These are phyloP conservation scores for Staurois parvus DNA, from an alignment of 2,797 vertebrate genomes.

Conservation along the genomic window DNA sequence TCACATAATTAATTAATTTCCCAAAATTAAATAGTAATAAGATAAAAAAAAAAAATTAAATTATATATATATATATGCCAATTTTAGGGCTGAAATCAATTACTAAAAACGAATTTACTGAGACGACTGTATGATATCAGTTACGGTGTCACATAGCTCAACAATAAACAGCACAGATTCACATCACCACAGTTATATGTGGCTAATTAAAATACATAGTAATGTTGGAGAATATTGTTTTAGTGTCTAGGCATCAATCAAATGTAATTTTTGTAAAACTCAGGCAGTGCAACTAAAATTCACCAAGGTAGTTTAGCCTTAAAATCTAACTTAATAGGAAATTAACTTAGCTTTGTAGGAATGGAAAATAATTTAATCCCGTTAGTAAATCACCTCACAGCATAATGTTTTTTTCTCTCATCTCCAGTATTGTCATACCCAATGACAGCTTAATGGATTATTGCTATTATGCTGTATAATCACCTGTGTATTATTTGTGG, in stretches of 20 bases:
- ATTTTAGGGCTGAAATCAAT: no score
- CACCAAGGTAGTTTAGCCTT: no score
- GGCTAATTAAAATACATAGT: neutral
- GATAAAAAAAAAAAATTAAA: no score
- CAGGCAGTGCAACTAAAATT: no score
- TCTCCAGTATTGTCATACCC: neutral
- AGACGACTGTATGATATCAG: no score
- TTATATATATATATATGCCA: no score
- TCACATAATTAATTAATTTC: no score
- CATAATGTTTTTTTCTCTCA: neutral
- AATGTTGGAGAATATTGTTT: neutral
- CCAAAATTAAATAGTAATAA: no score
- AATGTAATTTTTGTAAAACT: neutral
- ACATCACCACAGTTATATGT: neutral
- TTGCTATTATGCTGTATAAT: slow-evolving; percentile 1
- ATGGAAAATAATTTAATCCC: neutral
- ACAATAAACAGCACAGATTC: neutral
- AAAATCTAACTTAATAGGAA: no score
- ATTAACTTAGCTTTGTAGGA: neutral
- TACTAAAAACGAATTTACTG: no score
- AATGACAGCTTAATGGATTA: slow-evolving; percentile 1
- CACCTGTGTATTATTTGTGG: neutral
- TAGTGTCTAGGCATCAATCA: neutral
- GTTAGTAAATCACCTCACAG: neutral
- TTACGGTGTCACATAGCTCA: neutral